Evolutionary conservation across 92 coral and sea anemone species (phyloP), one percentile per base, ranked within the genome.

Genomic region (Zoanthus solanderi): DNA sequence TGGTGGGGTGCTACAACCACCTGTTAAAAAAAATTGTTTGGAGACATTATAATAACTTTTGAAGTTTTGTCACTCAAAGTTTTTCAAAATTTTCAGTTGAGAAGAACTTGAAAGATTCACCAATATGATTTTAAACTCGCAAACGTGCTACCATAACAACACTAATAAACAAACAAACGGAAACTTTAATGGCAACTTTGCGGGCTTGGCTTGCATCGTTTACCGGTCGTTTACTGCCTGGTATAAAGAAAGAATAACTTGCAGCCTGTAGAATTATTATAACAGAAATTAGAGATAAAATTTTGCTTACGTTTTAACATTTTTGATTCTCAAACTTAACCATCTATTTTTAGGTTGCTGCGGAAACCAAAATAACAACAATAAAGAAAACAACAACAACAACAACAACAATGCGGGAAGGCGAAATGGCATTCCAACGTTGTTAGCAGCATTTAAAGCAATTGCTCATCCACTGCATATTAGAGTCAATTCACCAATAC

Each of bases 381-480:
- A 60, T 5, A 60, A 60, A 18, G 69, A 10, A 2, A 23, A 23
- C 32, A 32, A 16, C 45, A 50, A 32, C 29, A 65, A 66, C 37
- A 67, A 7, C 7, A 63, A 79, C 57, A 28, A 44, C 17, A 78
- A 79, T 42, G 16, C 61, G 2, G 46, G 75, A n/a, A 75, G 85
- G 50, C 85, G 85, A 15, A 11, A 44, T 29, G 18, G 31, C 23
- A 81, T 81, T 67, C 85, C 85, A 18, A 7, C 63, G 31, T 23
- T 81, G 75, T 16, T 48, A n/a, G 17, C 61, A 10, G 85, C 58
- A 37, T 81, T 46, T 32, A 65, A 81, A 32, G 46, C 65, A 8
- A n/a, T 67, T 45, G 5, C 85, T 17, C 75, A 47, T n/a, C 47
- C 37, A 10, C 85, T 45, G 4, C 85, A 23, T 73, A 5, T 10